These are phyloP conservation scores for Autographa gamma DNA, from an alignment of 2,888 invertebrate genomes.

Conservation along the genomic window DNA sequence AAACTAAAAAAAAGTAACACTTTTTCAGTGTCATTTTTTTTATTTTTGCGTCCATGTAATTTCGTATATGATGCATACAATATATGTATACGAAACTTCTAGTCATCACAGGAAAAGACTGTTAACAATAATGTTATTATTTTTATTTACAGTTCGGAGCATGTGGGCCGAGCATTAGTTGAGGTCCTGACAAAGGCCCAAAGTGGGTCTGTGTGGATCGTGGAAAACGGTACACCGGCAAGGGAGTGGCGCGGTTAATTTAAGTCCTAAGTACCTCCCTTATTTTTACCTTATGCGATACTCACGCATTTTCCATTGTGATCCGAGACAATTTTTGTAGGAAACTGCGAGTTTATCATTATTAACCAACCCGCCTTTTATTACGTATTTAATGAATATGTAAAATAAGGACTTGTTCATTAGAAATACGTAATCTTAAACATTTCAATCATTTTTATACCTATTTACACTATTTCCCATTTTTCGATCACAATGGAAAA, in stretches of 20 bases:
- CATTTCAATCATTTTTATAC: constrained; percentile 2
- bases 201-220: constrained; percentile 92
- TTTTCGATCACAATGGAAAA: constrained; percentile 45
- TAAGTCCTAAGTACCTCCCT: constrained; percentile 9
- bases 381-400: background rate
- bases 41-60: too few relatives aligned
- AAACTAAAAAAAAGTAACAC: too few relatives aligned
- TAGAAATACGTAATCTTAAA: background rate
- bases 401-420: background rate
- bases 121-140: constrained; percentile 11
- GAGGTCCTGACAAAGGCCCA: constrained; percentile 91
- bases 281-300: constrained; percentile 23
- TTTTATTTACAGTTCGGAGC: constrained; percentile 89
- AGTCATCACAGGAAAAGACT: too few relatives aligned
- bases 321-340: constrained; percentile 16
- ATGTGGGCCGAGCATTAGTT: constrained; percentile 91
- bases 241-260: constrained; percentile 88
- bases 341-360: constrained; percentile 4
- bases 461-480: constrained; percentile 29
- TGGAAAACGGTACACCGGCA: constrained; percentile 91
- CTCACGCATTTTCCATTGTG: constrained; percentile 45
- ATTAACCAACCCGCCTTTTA: background rate
- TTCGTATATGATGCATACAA: too few relatives aligned
- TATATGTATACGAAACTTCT: too few relatives aligned
- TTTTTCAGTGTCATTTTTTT: too few relatives aligned